These are phyloP conservation scores for Linnaemya tessellans DNA, from an alignment of 2,888 invertebrate genomes.

Conservation along the genomic window DNA sequence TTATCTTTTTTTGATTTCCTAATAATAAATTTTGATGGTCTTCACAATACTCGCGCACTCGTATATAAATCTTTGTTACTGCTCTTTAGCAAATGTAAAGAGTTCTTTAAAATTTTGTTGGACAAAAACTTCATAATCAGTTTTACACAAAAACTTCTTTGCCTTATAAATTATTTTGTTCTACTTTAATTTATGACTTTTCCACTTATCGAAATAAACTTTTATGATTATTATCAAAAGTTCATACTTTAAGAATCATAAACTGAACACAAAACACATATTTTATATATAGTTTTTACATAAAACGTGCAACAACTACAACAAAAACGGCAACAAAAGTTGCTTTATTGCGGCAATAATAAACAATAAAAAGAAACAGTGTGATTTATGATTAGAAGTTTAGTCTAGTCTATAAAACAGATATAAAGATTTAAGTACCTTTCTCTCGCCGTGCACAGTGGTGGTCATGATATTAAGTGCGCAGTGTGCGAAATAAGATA, in stretches of 20 bases:
- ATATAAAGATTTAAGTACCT: conserved; percentile 48
- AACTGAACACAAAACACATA: conserved; percentile 6
- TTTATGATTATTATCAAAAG: conserved; percentile 44
- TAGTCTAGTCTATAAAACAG: conserved; percentile 46
- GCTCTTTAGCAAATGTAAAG: no score
- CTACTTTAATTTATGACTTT: conserved; percentile 47
- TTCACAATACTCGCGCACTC: no score
- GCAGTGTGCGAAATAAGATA: no score
- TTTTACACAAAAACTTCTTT: not conserved
- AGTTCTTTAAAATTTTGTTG: no score
- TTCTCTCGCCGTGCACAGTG: not conserved
- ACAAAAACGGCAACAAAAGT: conserved; percentile 20
- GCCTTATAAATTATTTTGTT: conserved; percentile 1
- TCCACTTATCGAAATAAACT: conserved; percentile 51
- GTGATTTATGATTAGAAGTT: conserved; percentile 64
- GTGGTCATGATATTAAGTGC: not conserved
- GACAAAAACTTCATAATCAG: not conserved
- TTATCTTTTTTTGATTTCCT: no score
- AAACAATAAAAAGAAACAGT: conserved; percentile 64
- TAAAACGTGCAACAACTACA: not conserved
- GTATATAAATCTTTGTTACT: no score
- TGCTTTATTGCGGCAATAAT: conserved; percentile 68
- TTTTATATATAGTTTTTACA: conserved; percentile 37
- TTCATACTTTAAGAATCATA: conserved; percentile 35
- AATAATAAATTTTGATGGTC: no score